A percentile compares a stretch with the other conserved stretches of the same genome.
phyloP scores from a whole-genome alignment of 2,888 invertebrate species.

The Andricus quercusramuli region DNA sequence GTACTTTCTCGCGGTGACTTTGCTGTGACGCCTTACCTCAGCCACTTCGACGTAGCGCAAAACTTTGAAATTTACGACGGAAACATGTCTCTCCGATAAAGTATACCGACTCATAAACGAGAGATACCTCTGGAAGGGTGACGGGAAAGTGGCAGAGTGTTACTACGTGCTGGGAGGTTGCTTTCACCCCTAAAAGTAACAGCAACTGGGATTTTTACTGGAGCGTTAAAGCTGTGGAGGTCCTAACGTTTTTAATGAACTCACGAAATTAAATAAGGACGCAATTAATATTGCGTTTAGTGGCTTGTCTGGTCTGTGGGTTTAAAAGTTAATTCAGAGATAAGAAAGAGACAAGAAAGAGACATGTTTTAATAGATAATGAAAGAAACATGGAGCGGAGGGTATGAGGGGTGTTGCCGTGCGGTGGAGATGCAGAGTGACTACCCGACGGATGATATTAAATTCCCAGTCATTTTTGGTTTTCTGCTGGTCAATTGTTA shows the following conservation, averaged over 20 bases:
- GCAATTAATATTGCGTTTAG: not conserved
- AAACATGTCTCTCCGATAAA: conserved; percentile 71
- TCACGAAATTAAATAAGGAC: not conserved
- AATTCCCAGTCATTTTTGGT: too few relatives aligned
- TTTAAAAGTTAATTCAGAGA: not conserved
- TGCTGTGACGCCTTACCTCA: conserved; percentile 50
- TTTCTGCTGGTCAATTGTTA: too few relatives aligned
- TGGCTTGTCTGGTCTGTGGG: not conserved
- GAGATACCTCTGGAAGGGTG: conserved; percentile 63
- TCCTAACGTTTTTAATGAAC: conserved; percentile 28
- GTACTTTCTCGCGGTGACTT: conserved; percentile 53
- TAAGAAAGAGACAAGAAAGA: not conserved
- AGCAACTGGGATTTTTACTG: conserved; percentile 22
- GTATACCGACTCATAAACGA: conserved; percentile 69
- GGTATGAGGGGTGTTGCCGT: too few relatives aligned
- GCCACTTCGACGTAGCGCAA: conserved; percentile 59
- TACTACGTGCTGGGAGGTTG: conserved; percentile 38
- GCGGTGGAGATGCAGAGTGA: too few relatives aligned
- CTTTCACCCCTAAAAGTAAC: conserved; percentile 7
- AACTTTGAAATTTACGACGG: conserved; percentile 71
- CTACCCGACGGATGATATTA: too few relatives aligned
- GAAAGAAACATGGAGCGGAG: too few relatives aligned
- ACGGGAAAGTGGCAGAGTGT: conserved; percentile 52
- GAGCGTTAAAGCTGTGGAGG: conserved; percentile 4
- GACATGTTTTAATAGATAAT: too few relatives aligned